These are phyloP conservation scores for Probosciger aterrimus DNA, from an alignment of 2,113 vertebrate species.

Conservation along the genomic window DNA sequence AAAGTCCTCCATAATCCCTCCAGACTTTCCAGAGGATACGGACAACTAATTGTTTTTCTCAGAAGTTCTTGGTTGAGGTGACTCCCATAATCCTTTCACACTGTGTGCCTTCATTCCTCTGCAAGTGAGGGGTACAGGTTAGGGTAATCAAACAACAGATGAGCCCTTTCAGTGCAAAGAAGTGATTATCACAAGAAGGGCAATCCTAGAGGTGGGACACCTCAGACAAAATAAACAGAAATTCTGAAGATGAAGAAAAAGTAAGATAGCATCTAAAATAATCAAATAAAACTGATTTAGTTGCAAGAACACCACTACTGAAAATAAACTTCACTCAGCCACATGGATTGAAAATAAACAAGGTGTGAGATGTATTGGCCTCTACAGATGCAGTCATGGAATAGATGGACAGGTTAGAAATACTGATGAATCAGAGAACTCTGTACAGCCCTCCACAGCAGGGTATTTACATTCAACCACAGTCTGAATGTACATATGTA, in stretches of 20 bases:
- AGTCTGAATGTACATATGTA: background rate
- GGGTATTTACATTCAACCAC: background rate
- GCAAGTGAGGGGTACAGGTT: background rate
- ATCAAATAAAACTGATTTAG: background rate
- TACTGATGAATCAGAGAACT: background rate
- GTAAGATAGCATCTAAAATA: background rate
- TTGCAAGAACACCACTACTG: background rate
- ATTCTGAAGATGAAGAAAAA: background rate
- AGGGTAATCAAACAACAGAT: background rate
- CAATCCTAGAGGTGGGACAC: background rate
- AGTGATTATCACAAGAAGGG: background rate
- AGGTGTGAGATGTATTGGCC: background rate
- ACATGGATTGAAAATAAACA: background rate
- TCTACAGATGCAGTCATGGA: background rate
- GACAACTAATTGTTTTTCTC: background rate
- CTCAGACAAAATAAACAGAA: background rate
- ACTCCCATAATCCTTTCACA: background rate
- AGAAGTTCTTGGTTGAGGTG: background rate
- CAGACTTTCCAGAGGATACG: background rate
- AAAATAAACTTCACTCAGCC: background rate
- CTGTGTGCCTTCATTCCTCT: background rate
- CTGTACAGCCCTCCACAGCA: background rate
- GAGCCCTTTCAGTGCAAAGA: background rate
- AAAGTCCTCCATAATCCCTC: background rate
- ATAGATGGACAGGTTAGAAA: background rate